Evolutionary conservation across 53 echinoderm and acorn worm genomes (phyloP).

Genomic region (Glandiceps talaboti): DNA sequence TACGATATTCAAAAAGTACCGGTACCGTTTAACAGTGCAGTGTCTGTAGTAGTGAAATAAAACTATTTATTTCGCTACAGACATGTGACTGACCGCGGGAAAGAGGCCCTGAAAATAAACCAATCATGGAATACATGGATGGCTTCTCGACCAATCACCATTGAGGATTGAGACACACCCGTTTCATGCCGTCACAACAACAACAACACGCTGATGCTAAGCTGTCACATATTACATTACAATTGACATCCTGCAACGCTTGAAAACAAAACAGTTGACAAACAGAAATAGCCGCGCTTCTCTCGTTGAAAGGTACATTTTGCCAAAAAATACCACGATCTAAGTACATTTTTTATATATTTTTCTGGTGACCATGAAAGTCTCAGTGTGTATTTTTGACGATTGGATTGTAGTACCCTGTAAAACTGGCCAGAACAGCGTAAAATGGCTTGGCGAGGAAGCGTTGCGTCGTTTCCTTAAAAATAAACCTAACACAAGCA

Average conservation of each 20-base stretch:
- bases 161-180: not conserved
- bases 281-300: no score
- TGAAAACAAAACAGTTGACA: no score
- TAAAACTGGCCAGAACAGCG: constrained; percentile 14
- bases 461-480: constrained; percentile 41
- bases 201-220: not conserved
- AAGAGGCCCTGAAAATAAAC: not conserved
- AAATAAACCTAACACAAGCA: constrained; percentile 14
- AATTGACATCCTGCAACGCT: not conserved
- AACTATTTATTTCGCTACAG: no score
- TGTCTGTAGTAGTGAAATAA: no score
- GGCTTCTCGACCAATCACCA: not conserved
- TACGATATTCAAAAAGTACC: no score
- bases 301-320: no score
- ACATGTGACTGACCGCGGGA: not conserved
- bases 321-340: no score
- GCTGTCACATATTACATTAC: not conserved
- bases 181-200: not conserved
- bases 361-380: constrained; percentile 35
- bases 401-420: constrained; percentile 91
- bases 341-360: no score
- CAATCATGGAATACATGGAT: not conserved
- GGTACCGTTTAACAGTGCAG: no score
- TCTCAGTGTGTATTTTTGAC: constrained; percentile 53
- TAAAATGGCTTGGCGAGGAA: constrained; percentile 58